A percentile compares a stretch with the other conserved stretches of the same genome.
These are phyloP conservation scores for Abramis brama DNA, from an alignment of 2,113 vertebrate species.

Conservation along the genomic window DNA sequence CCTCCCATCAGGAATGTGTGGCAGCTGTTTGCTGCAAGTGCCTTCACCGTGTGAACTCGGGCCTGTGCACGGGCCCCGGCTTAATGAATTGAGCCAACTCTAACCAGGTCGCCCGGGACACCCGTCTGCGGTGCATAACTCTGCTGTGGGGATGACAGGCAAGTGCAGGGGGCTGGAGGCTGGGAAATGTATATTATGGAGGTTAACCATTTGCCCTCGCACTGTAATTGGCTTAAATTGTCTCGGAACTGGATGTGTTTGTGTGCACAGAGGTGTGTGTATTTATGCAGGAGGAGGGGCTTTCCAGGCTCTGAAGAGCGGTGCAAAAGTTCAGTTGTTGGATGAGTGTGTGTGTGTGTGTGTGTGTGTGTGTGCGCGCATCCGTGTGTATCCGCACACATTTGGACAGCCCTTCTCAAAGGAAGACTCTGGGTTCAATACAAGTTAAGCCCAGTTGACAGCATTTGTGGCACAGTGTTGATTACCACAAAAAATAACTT, in stretches of 20 bases:
- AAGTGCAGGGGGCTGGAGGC: conserved; percentile 70
- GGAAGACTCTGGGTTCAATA: not conserved
- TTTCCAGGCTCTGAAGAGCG: conserved; percentile 65
- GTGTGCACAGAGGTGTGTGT: conserved; percentile 42
- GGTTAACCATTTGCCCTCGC: conserved; percentile 83
- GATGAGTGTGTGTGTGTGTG: conserved; percentile 44
- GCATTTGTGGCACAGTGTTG: not conserved
- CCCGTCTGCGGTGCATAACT: conserved; percentile 78
- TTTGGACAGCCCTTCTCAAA: conserved; percentile 4
- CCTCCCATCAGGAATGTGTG: conserved; percentile 96
- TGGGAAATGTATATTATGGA: conserved; percentile 82
- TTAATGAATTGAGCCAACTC: conserved; percentile 97
- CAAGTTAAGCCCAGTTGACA: not conserved
- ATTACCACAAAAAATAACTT: not conserved
- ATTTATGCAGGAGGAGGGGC: conserved; percentile 72
- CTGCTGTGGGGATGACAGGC: conserved; percentile 78
- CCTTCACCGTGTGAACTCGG: conserved; percentile 83
- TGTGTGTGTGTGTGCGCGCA: not conserved
- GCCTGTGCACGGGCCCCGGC: conserved; percentile 78
- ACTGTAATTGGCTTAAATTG: conserved; percentile 99
- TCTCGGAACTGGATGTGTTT: conserved; percentile 86
- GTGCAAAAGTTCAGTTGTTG: conserved; percentile 74
- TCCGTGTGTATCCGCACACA: conserved; percentile 5
- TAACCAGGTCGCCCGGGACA: conserved; percentile 79
- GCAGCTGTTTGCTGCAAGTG: conserved; percentile 97